Evolutionary conservation across 2,113 vertebrate genomes (phyloP).

Genomic region (Eclectus roratus): DNA sequence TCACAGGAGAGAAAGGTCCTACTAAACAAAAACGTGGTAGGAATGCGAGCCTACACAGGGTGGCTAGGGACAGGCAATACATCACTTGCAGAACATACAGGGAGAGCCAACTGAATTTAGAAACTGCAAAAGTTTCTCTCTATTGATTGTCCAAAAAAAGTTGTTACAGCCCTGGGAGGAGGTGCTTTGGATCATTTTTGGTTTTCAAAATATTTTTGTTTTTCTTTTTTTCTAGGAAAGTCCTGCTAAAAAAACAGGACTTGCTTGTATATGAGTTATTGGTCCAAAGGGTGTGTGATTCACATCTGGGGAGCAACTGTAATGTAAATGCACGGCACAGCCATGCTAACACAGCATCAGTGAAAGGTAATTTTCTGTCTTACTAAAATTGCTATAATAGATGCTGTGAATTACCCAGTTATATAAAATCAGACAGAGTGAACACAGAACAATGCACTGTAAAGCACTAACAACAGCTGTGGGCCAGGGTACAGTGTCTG

Average conservation of each 20-base stretch:
- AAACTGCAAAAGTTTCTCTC: not conserved
- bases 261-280: not conserved
- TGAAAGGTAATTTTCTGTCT: not conserved
- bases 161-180: not conserved
- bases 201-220: not conserved
- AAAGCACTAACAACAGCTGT: not conserved
- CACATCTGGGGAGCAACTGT: not conserved
- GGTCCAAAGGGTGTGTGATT: not conserved
- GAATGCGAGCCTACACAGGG: rapidly evolving
- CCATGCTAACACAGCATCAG: not conserved
- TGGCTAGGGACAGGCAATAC: not conserved
- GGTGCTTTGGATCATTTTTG: rapidly evolving
- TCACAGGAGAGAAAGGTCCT: not conserved
- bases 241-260: not conserved
- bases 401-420: not conserved
- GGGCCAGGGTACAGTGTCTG: not conserved
- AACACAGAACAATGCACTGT: not conserved
- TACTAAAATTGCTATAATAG: not conserved
- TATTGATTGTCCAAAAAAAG: not conserved
- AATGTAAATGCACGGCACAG: not conserved
- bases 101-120: not conserved
- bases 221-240: rapidly evolving
- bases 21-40: not conserved
- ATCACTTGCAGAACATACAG: not conserved
- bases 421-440: not conserved